Base-by-base conservation (phyloP, 2,113 vertebrate species). In the Tychaedon coryphoeus region DNA sequence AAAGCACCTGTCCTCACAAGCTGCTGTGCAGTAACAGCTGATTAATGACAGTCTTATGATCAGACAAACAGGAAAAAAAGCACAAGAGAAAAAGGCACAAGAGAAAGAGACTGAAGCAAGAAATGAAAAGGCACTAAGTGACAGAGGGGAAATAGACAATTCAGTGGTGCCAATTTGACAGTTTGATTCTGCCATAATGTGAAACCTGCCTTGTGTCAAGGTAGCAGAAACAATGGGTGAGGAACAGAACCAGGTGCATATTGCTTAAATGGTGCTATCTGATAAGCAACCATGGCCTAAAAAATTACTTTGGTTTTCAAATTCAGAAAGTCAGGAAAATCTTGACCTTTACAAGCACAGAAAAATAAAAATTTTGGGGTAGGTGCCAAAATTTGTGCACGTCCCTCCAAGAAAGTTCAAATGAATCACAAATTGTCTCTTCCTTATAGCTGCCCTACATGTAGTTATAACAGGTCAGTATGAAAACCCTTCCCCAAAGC, bases 391-490 rank as follows among this genome's bases (percentile, higher is more conserved):
- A 71, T 42, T 25, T 67, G 4, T 53, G 36, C 3, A 6, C 75
- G 78, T 57, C 54, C 6, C 8, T 69, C 31, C 25, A 31, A 72
- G 16, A 6, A 88, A 67, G 15, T 10, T 79, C 28, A 72, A 82
- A 79, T 34, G 40, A 89, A 65, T 34, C 8, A 72, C 12, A 60
- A 51, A 42, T 17, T 42, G 20, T 51, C 10, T 34, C 8, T 60
- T 78, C 31, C 25, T 74, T 56, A 74, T 6, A 81, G 29, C 25
- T 57, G 23, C 16, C n/a, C 19, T 67, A 2, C 33, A 66, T 4
- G 4, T 24, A 66, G 3, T 62, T 8, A 25, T 47, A 24, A 43
- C 1, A 26, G 2, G 26, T 54, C 5, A 2, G 9, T 25, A 29
- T 1, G 14, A 65, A 26, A 90, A 67, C 40, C 11, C 22, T 28